These are phyloP conservation scores for Timema podura DNA, from an alignment of 2,888 invertebrate species.

Conservation along the genomic window DNA sequence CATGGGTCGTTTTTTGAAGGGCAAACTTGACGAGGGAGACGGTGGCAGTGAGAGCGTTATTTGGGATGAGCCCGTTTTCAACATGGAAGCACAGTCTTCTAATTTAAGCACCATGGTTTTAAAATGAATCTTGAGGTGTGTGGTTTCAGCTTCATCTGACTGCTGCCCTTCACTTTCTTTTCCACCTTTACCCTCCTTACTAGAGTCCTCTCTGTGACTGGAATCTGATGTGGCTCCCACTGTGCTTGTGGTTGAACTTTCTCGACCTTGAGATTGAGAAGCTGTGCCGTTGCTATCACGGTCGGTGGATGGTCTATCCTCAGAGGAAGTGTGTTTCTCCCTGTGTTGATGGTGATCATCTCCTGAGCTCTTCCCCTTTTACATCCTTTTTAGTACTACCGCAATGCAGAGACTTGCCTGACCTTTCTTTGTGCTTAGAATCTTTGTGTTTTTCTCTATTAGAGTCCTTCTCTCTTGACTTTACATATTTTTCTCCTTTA, in stretches of 20 bases:
- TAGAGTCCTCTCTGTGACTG: too few relatives aligned
- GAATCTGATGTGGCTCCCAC: too few relatives aligned
- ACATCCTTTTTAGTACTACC: conserved; percentile 39
- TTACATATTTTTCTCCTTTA: conserved; percentile 35
- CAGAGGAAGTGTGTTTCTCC: conserved; percentile 51
- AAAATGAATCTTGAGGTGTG: too few relatives aligned
- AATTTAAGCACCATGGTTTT: too few relatives aligned
- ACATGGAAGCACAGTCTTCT: too few relatives aligned
- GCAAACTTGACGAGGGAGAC: conserved; percentile 32
- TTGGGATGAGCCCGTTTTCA: too few relatives aligned
- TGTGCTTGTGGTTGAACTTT: too few relatives aligned
- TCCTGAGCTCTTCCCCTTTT: conserved; percentile 42
- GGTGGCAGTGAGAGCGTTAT: conserved; percentile 4
- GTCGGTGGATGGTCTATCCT: conserved; percentile 68
- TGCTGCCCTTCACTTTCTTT: too few relatives aligned
- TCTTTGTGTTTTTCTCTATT: conserved; percentile 26
- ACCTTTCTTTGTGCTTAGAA: conserved; percentile 13
- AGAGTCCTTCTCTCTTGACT: conserved; percentile 38
- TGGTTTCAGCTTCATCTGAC: too few relatives aligned
- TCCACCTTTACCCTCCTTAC: too few relatives aligned
- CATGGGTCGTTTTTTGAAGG: conserved; percentile 42
- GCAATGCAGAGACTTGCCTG: conserved; percentile 24
- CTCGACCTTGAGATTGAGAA: background rate
- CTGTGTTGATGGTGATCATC: conserved; percentile 71
- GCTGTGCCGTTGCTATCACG: conserved; percentile 65